Conservation (phyloP, 1,140 invertebrate genomes). For the Hylaeus volcanicus region DNA sequence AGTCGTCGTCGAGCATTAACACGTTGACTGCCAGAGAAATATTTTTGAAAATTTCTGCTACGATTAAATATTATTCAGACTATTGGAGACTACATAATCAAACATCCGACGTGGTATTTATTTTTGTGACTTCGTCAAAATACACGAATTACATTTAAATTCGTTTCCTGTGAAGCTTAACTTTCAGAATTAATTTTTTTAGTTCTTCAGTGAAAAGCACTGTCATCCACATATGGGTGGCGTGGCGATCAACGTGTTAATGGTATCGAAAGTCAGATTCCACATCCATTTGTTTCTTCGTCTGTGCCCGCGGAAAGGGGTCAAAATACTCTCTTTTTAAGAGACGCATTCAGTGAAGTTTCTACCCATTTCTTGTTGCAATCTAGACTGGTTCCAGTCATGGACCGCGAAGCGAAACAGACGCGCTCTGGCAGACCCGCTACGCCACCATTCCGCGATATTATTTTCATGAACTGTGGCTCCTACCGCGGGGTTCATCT, state of each 20-base stretch:
- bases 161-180: no score
- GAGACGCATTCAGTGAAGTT: slow-evolving; percentile 30
- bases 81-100: no score
- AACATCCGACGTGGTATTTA: no score
- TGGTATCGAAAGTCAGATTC: neutral
- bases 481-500: neutral
- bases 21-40: no score
- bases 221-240: no score
- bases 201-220: no score
- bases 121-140: no score
- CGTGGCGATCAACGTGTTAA: no score
- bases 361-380: slow-evolving; percentile 41
- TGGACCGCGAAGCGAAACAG: slow-evolving; percentile 53
- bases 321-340: neutral
- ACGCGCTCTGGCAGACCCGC: slow-evolving; percentile 44
- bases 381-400: slow-evolving; percentile 56
- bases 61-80: no score
- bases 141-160: no score
- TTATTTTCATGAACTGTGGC: slow-evolving; percentile 47
- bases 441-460: slow-evolving; percentile 41
- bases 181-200: no score
- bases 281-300: neutral
- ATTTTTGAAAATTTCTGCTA: no score
- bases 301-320: neutral
- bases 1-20: neutral